Evolutionary conservation across 2,113 vertebrate genomes (phyloP).

Genomic region (Nothobranchius kuhntae): DNA sequence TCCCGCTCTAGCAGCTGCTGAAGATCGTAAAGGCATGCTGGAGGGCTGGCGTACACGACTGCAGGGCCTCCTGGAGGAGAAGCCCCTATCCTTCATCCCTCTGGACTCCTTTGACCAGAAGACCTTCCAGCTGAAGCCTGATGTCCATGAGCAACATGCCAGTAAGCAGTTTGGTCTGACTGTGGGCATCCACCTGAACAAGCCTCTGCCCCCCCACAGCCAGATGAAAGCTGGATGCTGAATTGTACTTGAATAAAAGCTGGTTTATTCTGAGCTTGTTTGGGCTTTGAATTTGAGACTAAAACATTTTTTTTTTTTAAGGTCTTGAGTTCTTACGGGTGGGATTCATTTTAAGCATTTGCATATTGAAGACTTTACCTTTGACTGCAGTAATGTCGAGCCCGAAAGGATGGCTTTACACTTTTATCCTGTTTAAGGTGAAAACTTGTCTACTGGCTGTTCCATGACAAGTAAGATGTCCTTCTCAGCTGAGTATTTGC

Average conservation of each 20-base stretch:
- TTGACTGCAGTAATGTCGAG: no score
- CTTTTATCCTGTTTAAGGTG: no score
- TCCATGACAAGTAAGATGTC: no score
- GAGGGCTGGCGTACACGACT: conserved; percentile 61
- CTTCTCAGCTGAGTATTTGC: no score
- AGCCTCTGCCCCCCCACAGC: conserved; percentile 74
- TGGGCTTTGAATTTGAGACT: no score
- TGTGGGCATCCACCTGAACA: conserved; percentile 78
- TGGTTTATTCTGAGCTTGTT: neutral
- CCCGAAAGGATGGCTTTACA: no score
- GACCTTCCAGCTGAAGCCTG: conserved; percentile 76
- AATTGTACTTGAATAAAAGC: conserved; percentile 9
- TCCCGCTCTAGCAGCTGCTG: conserved; percentile 46
- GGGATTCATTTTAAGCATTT: no score
- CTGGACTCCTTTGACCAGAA: conserved; percentile 76
- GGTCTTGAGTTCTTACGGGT: no score
- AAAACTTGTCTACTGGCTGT: no score
- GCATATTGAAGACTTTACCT: no score
- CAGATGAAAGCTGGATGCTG: conserved; percentile 70
- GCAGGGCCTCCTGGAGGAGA: conserved; percentile 49
- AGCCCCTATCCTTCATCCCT: conserved; percentile 68
- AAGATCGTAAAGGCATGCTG: conserved; percentile 64
- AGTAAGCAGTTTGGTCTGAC: conserved; percentile 72
- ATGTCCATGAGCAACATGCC: conserved; percentile 66
- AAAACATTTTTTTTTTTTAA: no score